phyloP scores from a whole-genome alignment of 2,113 vertebrate species.

The Fregetta grallaria region DNA sequence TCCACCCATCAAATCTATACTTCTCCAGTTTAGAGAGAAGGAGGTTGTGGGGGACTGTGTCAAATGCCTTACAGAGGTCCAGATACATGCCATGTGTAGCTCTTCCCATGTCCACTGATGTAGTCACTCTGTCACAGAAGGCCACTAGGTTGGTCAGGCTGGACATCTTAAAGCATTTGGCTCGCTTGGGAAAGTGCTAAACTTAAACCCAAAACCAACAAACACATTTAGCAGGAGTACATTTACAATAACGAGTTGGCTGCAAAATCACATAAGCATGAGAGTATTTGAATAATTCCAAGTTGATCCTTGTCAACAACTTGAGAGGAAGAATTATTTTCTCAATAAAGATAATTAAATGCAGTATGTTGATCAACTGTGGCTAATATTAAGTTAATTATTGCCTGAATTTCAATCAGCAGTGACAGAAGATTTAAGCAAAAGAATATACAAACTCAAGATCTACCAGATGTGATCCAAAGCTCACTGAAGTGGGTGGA shows the following conservation, averaged over 20 bases:
- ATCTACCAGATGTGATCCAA: background rate
- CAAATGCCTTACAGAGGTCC: too few relatives aligned
- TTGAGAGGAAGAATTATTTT: background rate
- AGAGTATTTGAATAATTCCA: background rate
- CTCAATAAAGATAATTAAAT: background rate
- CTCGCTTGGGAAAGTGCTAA: background rate
- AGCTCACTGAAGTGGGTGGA: background rate
- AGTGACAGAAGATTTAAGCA: background rate
- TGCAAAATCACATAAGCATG: background rate
- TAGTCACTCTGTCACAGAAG: too few relatives aligned
- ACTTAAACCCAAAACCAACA: background rate
- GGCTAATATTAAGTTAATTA: background rate
- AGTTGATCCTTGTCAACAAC: background rate
- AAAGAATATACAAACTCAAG: background rate
- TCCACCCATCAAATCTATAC: too few relatives aligned
- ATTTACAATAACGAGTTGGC: background rate
- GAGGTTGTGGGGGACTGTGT: too few relatives aligned
- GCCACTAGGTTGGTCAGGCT: too few relatives aligned
- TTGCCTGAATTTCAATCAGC: background rate
- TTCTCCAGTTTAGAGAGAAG: too few relatives aligned
- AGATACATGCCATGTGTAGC: too few relatives aligned
- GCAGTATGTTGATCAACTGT: background rate
- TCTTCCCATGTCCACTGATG: too few relatives aligned
- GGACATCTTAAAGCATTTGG: background rate
- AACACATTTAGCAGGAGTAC: background rate